Evolutionary conservation across 2,113 vertebrate genomes (phyloP), one percentile per base, ranked within the genome.

Genomic region (Hassar affinis): DNA sequence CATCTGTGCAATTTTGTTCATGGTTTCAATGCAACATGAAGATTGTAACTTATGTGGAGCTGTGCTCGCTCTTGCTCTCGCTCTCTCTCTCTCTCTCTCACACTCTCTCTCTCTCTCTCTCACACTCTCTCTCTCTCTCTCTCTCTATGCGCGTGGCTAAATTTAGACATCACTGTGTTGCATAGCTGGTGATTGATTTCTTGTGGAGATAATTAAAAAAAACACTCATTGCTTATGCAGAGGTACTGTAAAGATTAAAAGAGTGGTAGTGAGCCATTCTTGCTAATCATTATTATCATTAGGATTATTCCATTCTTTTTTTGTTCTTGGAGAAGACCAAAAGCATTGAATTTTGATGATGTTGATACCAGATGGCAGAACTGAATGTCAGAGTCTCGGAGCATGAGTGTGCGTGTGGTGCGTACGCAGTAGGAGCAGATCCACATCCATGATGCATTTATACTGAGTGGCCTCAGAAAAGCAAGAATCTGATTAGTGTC

Each of bases 121-220:
- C 88, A 89, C 33, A 61, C 87, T 88, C 54, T 82, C 71, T 86
- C 84, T 87, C 61, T 88, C 87, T 85, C 27, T 86, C 57, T 89
- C 86, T 87, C 87, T 90, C 87, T 59, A 71, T 86, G 56, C 85
- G 94, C 90, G 94, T 96, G 94, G 95, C 94, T 95, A 96, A 95
- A 94, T 93, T 94, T 96, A 96, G 95, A 95, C 95, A 95, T 97
- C 95, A 94, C 95, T 94, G 93, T 96, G 96, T 95, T 96, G 93
- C 93, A 89, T 97, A 93, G 93, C 94, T 95, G 94, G 93, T 92
- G 93, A 94, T 94, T 90, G 94, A 95, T 95, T 92, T 92, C 89
- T 87, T 87, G 90, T 82, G 88, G 82, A 88, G 89, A 85, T 81
- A 77, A 57, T 88, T 72, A 86, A 81, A 82, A 54, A 84, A 78